Evolutionary conservation across 2,888 invertebrate genomes (phyloP).

Genomic region (Meiosimyza decipiens): DNA sequence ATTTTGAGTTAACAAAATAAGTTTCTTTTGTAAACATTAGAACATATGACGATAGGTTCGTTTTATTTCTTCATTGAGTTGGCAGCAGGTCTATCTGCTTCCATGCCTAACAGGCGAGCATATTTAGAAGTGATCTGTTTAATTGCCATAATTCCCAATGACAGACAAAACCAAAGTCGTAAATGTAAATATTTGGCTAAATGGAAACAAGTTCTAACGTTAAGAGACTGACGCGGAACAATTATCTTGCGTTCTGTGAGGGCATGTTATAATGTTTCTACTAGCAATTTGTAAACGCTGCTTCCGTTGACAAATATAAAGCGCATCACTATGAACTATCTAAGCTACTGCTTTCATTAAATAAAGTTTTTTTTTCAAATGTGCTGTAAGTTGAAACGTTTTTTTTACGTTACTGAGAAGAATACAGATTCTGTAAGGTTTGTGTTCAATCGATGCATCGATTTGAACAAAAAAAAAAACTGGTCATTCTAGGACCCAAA

Average conservation of each 20-base stretch:
- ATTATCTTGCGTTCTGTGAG: conserved; percentile 7
- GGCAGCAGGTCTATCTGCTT: conserved; percentile 28
- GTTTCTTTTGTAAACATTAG: background rate
- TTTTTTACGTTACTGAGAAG: background rate
- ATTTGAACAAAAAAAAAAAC: too few relatives aligned
- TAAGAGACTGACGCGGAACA: background rate
- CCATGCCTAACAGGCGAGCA: conserved; percentile 29
- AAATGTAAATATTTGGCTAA: conserved; percentile 14
- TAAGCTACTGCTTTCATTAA: conserved; percentile 21
- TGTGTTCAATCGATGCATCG: too few relatives aligned
- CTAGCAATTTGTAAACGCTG: background rate
- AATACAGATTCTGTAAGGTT: too few relatives aligned
- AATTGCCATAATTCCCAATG: conserved; percentile 50
- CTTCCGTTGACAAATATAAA: conserved; percentile 11
- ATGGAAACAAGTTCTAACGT: background rate
- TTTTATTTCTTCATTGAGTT: background rate
- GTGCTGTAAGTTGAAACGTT: conserved; percentile 17
- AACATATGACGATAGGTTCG: background rate
- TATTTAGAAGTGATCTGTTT: conserved; percentile 47
- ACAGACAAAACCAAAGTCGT: conserved; percentile 32
- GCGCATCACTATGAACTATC: background rate
- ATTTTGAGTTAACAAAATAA: background rate
- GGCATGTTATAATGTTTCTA: background rate
- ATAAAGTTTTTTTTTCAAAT: conserved; percentile 22
- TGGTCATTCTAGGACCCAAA: too few relatives aligned